Percentiles rank a stretch among this genome's conserved stretches.
Evolutionary conservation across 2,797 vertebrate species (phyloP).

Genomic region (Syngnathus rostellatus): DNA sequence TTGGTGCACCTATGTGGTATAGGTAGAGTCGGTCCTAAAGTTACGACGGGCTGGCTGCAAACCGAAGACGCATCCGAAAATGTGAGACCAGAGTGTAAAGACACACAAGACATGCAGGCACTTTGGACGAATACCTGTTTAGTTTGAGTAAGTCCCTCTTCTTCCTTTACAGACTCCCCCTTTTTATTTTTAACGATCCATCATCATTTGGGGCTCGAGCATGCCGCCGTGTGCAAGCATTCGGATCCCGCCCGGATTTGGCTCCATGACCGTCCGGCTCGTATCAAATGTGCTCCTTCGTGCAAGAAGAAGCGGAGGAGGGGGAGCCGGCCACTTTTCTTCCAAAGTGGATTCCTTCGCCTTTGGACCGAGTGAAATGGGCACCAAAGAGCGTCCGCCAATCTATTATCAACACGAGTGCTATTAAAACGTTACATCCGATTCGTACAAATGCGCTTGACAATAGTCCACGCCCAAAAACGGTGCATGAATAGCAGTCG

Average conservation of each 20-base stretch:
- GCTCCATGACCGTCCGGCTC: constrained; percentile 56
- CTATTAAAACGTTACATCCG: rapidly evolving
- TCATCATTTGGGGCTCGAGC: constrained; percentile 47
- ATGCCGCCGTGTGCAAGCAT: constrained; percentile 46
- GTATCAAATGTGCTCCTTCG: constrained; percentile 58
- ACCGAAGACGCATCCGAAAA: not conserved
- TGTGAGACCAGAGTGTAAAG: not conserved
- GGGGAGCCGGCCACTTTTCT: constrained; percentile 36
- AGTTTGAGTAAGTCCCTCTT: constrained; percentile 19
- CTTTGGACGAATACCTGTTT: constrained; percentile 52
- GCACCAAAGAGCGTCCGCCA: not conserved
- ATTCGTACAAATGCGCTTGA: not conserved
- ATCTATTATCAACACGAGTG: not conserved
- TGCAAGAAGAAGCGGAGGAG: constrained; percentile 55
- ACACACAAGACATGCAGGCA: not conserved
- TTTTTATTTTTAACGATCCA: constrained; percentile 56
- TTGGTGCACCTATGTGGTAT: not conserved
- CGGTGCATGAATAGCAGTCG: not conserved
- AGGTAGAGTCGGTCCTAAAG: not conserved
- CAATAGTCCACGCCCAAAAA: not conserved
- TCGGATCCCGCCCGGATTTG: constrained; percentile 61
- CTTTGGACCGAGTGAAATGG: not conserved
- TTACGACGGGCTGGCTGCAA: not conserved
- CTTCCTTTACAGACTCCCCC: not conserved
- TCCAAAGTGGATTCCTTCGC: constrained; percentile 44